These are phyloP conservation scores for Sebastes hubbsi DNA, from an alignment of 2,797 vertebrate genomes.

Conservation along the genomic window DNA sequence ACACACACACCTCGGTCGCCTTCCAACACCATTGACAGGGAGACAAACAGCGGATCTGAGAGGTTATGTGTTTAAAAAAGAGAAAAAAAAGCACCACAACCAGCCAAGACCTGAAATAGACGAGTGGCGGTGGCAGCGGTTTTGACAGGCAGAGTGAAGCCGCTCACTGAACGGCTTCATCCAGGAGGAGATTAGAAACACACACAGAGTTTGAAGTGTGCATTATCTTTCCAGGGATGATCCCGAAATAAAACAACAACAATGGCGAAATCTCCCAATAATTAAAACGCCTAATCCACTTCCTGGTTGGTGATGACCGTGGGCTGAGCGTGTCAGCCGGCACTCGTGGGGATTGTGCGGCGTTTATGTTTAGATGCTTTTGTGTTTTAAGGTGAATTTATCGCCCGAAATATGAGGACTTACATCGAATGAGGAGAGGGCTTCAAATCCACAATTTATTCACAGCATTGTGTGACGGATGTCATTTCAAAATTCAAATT, in stretches of 20 bases:
- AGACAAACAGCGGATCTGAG: slow-evolving; percentile 70
- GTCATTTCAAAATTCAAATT: slow-evolving; percentile 47
- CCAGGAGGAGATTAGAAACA: slow-evolving; percentile 74
- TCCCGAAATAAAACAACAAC: slow-evolving; percentile 74
- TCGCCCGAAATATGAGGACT: slow-evolving; percentile 45
- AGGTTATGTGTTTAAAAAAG: slow-evolving; percentile 49
- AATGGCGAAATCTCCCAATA: slow-evolving; percentile 72
- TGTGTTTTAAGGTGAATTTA: slow-evolving; percentile 56
- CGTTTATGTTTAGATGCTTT: slow-evolving; percentile 63
- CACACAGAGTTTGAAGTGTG: slow-evolving; percentile 71
- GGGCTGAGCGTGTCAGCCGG: slow-evolving; percentile 69
- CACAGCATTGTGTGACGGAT: slow-evolving; percentile 45
- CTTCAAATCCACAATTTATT: slow-evolving; percentile 30
- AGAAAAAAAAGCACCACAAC: slow-evolving; percentile 28
- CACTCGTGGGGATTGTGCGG: slow-evolving; percentile 37
- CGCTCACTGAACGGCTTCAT: slow-evolving; percentile 62
- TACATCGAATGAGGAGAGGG: slow-evolving; percentile 3
- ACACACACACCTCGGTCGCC: slow-evolving; percentile 33
- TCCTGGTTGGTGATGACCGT: slow-evolving; percentile 73
- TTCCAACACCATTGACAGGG: slow-evolving; percentile 68
- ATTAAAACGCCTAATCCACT: slow-evolving; percentile 78
- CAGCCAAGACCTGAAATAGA: slow-evolving; percentile 75
- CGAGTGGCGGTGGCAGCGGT: slow-evolving; percentile 31
- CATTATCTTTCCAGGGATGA: slow-evolving; percentile 77
- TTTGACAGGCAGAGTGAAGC: slow-evolving; percentile 70